Percentiles rank a stretch among this genome's conserved stretches.
These are phyloP conservation scores for Agrochola lota DNA, from an alignment of 2,888 invertebrate species.

Conservation along the genomic window DNA sequence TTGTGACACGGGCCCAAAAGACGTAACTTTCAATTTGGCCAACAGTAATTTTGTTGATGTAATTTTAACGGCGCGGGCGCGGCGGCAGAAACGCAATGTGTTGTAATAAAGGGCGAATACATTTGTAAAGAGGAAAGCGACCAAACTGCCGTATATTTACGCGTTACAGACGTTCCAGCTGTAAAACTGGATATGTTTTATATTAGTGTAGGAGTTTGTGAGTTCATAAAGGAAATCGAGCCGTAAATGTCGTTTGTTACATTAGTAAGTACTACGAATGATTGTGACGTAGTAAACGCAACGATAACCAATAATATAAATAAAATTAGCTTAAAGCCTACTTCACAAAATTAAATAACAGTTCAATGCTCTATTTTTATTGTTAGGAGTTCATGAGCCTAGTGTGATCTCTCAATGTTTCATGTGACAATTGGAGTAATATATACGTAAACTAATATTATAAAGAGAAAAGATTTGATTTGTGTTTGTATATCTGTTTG, in stretches of 20 bases:
- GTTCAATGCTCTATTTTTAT: too few species aligned
- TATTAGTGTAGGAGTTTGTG: slow-evolving; percentile 15
- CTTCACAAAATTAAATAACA: background rate
- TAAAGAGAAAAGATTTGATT: too few species aligned
- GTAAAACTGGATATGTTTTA: slow-evolving; percentile 51
- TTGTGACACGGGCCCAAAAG: slow-evolving; percentile 48
- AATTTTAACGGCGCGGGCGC: slow-evolving; percentile 62
- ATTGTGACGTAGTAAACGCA: background rate
- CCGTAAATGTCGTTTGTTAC: background rate
- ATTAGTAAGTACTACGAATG: background rate
- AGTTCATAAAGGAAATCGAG: background rate
- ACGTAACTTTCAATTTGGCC: slow-evolving; percentile 60
- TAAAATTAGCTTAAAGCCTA: background rate
- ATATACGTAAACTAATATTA: too few species aligned
- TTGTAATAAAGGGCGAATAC: slow-evolving; percentile 64
- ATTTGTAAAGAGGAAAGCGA: slow-evolving; percentile 54
- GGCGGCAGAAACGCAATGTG: slow-evolving; percentile 41
- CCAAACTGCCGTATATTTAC: slow-evolving; percentile 49
- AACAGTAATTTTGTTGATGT: slow-evolving; percentile 67
- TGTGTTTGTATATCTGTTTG: too few species aligned
- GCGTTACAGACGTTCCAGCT: slow-evolving; percentile 30
- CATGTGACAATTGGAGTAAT: background rate
- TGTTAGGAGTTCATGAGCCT: too few species aligned
- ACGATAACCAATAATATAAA: background rate
- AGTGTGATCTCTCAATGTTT: too few species aligned